Conservation (phyloP, 2,888 invertebrate genomes). For the Lysandra coridon region DNA sequence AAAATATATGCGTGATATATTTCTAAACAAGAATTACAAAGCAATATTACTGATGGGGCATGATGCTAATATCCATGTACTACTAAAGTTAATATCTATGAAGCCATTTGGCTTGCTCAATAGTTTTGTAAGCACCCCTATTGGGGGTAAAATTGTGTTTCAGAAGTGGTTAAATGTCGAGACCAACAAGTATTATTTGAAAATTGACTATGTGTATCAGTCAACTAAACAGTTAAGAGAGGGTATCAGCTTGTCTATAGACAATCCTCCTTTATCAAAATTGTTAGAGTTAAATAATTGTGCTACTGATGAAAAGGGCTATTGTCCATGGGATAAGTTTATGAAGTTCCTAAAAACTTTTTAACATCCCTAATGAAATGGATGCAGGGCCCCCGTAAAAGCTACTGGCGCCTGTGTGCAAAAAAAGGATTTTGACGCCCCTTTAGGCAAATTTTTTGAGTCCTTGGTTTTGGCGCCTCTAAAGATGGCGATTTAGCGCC, state of each 20-base stretch:
- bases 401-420: too few species aligned
- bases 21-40: conserved; percentile 51
- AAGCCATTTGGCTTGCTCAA: conserved; percentile 52
- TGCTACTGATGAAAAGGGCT: conserved; percentile 51
- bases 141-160: conserved; percentile 68
- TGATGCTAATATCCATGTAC: conserved; percentile 65
- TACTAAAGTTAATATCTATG: conserved; percentile 56
- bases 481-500: too few species aligned
- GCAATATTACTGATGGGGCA: conserved; percentile 65
- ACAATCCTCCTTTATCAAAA: conserved; percentile 55
- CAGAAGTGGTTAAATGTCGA: conserved; percentile 59
- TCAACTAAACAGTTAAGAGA: conserved; percentile 57
- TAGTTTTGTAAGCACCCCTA: conserved; percentile 58
- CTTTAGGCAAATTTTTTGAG: too few species aligned
- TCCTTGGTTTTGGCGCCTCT: too few species aligned
- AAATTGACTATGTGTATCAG: conserved; percentile 65
- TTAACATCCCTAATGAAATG: not conserved
- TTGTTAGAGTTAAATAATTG: conserved; percentile 56
- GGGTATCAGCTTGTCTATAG: conserved; percentile 49
- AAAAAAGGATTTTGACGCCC: too few species aligned
- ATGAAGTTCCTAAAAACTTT: conserved; percentile 45
- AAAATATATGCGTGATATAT: conserved; percentile 53
- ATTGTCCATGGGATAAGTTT: conserved; percentile 64
- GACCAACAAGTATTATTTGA: conserved; percentile 49
- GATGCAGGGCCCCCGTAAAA: not conserved